Evolutionary conservation across 1,140 invertebrate species (phyloP).

Genomic region (Magallana gigas): DNA sequence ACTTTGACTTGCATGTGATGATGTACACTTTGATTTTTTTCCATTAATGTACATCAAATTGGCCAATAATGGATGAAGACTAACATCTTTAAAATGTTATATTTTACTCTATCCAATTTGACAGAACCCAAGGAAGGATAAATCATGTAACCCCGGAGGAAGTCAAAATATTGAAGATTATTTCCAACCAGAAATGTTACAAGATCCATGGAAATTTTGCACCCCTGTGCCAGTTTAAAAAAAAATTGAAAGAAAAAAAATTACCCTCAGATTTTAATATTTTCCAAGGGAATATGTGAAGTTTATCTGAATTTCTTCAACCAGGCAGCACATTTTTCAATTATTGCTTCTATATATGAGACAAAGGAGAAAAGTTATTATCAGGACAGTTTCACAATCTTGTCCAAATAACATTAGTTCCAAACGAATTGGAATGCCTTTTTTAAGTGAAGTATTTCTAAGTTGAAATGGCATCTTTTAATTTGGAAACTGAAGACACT

Average conservation of each 20-base stretch:
- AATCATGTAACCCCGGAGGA: slow-evolving; percentile 64
- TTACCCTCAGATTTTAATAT: not conserved
- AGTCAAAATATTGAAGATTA: slow-evolving; percentile 67
- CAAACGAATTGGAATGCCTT: too few species aligned
- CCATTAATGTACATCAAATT: too few species aligned
- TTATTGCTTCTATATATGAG: not conserved
- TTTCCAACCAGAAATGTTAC: slow-evolving; percentile 67
- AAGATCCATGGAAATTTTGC: slow-evolving; percentile 67
- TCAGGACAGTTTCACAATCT: not conserved
- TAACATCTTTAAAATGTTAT: too few species aligned
- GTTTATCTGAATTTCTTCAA: not conserved
- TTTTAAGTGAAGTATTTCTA: too few species aligned
- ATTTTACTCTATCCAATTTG: not conserved
- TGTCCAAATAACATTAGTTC: too few species aligned
- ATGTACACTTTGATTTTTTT: too few species aligned
- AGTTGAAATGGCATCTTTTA: too few species aligned
- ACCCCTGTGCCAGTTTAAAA: slow-evolving; percentile 61
- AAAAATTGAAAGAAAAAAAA: slow-evolving; percentile 16
- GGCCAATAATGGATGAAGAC: too few species aligned
- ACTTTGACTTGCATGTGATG: too few species aligned
- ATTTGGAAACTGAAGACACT: too few species aligned
- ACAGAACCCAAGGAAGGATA: slow-evolving; percentile 57
- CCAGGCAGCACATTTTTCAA: not conserved
- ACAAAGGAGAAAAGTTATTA: not conserved
- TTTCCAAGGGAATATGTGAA: not conserved